Evolutionary conservation across 2,113 vertebrate species (phyloP).

Genomic region (Erinaceus europaeus): DNA sequence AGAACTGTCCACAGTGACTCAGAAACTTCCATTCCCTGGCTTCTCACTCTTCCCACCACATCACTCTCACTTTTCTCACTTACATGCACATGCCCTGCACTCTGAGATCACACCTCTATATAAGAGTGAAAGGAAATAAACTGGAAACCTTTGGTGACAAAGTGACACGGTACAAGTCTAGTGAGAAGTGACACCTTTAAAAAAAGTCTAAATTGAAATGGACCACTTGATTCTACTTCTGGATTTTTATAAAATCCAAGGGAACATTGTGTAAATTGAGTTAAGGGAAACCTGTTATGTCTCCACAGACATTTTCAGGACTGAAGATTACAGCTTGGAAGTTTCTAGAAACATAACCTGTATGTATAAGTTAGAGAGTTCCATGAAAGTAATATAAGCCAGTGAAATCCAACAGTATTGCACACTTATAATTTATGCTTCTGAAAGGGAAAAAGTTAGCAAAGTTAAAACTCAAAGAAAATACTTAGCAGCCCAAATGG

Average conservation of each 20-base stretch:
- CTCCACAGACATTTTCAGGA: neutral
- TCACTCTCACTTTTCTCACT: neutral
- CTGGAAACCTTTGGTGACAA: slow-evolving; percentile 8
- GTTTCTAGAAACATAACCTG: slow-evolving; percentile 14
- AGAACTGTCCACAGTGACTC: accelerated
- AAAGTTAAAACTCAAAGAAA: too few species aligned
- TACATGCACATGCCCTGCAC: neutral
- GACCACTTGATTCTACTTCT: neutral
- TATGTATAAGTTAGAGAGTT: neutral
- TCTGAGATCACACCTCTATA: neutral
- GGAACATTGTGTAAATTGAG: neutral
- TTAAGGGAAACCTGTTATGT: neutral
- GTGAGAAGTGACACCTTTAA: slow-evolving; percentile 6
- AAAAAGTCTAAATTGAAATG: neutral
- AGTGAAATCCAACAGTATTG: neutral
- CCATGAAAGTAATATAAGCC: neutral
- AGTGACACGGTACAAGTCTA: neutral
- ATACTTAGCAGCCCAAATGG: too few species aligned
- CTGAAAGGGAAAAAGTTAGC: neutral
- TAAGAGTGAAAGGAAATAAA: neutral
- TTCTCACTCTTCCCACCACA: neutral
- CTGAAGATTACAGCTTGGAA: neutral
- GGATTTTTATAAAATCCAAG: slow-evolving; percentile 23
- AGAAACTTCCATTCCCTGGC: neutral
- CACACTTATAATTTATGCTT: neutral